Base-by-base conservation (phyloP, 2,888 invertebrate genomes). In the Lycia hirtaria region DNA sequence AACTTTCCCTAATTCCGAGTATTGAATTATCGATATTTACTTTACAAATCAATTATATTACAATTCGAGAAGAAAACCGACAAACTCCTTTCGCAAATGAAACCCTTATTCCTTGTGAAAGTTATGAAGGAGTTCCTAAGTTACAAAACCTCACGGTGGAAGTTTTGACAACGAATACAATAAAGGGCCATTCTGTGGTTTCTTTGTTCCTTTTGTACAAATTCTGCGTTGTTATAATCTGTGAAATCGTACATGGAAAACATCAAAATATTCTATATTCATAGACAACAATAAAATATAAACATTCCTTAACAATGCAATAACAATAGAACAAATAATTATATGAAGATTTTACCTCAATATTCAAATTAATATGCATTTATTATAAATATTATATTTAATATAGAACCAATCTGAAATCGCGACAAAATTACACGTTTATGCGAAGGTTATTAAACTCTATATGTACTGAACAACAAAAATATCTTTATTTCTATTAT, bases 1-100 rank as follows among this genome's bases (percentile, higher is more conserved):
- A 52, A 58, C 63, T 68, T 69, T 69, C 60, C 50, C 47, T 60
- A 49, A 57, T 50, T 58, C 40, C 10, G 12, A 15, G 30, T 54
- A 28, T 28, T 37, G 26, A 40, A 12, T 26, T 44, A 44, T 37
- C 28, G 33, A 45, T 2, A 20, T 43, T 41, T 43, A 9, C 28
- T 37, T 41, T 55, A 22, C 35, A 55, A 43, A 48, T 24, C 3
- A 37, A 43, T 56, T 22, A n/a, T n/a, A n/a, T n/a, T n/a, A n/a
- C n/a, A n/a, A n/a, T 55, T 48, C 20, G 10, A n/a, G 0, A n/a
- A 35, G 40, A 52, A 47, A 19, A 41, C 53, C 37, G 5, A 38
- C 43, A 44, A 24, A 44, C 37, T 32, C 30, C 30, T 40, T 30
- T 54, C 7, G 22, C 4, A 19, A 53, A 10, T 26, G 15, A 53